Conservation (phyloP, 2,888 invertebrate genomes). For the Callyntrura sp. region DNA sequence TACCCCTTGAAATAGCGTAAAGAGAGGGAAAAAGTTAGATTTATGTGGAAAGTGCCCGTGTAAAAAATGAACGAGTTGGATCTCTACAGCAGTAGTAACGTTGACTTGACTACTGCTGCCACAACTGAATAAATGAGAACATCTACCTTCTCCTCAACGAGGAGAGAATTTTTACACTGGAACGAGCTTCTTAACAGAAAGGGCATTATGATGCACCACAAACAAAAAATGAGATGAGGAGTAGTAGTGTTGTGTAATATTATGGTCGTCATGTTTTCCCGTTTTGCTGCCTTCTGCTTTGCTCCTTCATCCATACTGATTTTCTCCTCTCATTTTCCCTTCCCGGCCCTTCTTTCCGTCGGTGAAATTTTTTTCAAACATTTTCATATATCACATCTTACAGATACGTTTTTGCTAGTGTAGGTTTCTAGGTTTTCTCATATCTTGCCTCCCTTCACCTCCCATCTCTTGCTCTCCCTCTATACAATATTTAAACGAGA, state of each 20-base stretch:
- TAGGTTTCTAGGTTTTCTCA: not conserved
- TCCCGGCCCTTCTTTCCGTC: not conserved
- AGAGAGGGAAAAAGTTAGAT: not conserved
- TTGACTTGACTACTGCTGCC: slow-evolving; percentile 2
- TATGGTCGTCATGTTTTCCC: slow-evolving; percentile 14
- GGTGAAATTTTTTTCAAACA: not conserved
- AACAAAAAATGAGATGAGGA: slow-evolving; percentile 32
- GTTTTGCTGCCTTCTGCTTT: slow-evolving; percentile 18
- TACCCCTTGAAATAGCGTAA: not conserved
- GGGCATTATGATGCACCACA: slow-evolving; percentile 14
- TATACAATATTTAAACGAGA: slow-evolving; percentile 51
- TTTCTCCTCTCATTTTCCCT: slow-evolving; percentile 39
- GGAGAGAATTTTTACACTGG: not conserved
- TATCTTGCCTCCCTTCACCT: slow-evolving; percentile 15
- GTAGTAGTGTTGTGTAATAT: not conserved
- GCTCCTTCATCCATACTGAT: slow-evolving; percentile 49
- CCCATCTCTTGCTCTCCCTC: slow-evolving; percentile 16
- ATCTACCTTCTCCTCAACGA: not conserved
- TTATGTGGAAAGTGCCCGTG: not conserved
- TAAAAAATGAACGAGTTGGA: not conserved
- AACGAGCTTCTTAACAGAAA: not conserved
- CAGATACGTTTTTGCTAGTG: too few relatives aligned
- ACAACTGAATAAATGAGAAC: not conserved
- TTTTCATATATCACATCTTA: too few relatives aligned
- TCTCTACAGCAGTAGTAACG: not conserved